phyloP scores from a whole-genome alignment of 2,888 invertebrate genomes.

The Sphecodes monilicornis region DNA sequence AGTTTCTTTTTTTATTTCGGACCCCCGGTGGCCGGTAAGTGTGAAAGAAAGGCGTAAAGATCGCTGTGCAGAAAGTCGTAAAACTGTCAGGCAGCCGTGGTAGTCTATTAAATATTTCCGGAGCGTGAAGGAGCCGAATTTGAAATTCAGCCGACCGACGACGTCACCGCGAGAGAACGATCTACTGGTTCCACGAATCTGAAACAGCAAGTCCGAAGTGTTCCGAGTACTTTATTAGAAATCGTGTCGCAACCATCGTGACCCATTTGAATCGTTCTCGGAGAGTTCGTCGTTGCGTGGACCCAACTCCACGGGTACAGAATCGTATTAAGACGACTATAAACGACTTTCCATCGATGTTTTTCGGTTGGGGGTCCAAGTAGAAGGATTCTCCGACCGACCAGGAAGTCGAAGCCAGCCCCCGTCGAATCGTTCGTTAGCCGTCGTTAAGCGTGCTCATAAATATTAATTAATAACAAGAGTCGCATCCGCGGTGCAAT shows the following conservation, averaged over 20 bases:
- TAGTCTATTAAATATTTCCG: slow-evolving; percentile 42
- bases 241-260: slow-evolving; percentile 13
- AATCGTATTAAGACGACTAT: slow-evolving; percentile 60
- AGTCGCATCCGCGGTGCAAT: slow-evolving; percentile 45
- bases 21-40: slow-evolving; percentile 13
- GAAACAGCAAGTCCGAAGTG: not conserved
- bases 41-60: slow-evolving; percentile 47
- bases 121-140: slow-evolving; percentile 19
- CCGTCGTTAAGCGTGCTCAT: slow-evolving; percentile 52
- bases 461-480: slow-evolving; percentile 63
- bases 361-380: slow-evolving; percentile 60
- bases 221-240: slow-evolving; percentile 17
- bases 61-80: slow-evolving; percentile 38
- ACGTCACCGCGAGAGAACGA: not conserved
- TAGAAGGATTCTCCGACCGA: slow-evolving; percentile 35
- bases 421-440: slow-evolving; percentile 59
- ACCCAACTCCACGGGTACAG: not conserved
- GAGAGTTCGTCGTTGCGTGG: not conserved
- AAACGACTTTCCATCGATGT: slow-evolving; percentile 58
- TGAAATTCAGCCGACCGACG: slow-evolving; percentile 22
- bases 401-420: slow-evolving; percentile 51
- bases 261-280: not conserved
- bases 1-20: not conserved
- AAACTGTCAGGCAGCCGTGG: slow-evolving; percentile 27
- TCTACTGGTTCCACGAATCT: slow-evolving; percentile 12